Percentiles rank a stretch among this genome's conserved stretches.
phyloP scores from a whole-genome alignment of 2,797 vertebrate genomes.

The Clarias laeviceps region DNA sequence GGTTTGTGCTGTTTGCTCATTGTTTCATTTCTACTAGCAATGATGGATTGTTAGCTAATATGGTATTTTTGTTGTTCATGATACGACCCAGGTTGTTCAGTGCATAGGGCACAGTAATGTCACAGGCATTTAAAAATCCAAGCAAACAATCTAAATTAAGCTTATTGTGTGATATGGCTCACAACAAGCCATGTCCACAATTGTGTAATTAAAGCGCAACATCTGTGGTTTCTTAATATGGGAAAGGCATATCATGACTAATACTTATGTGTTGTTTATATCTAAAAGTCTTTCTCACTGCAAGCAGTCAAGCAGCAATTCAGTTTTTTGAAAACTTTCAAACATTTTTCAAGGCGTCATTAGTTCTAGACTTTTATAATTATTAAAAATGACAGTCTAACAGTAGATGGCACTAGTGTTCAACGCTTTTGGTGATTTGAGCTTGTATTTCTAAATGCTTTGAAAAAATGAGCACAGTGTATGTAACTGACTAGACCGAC shows the following conservation, averaged over 20 bases:
- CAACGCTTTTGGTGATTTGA: slow-evolving; percentile 35
- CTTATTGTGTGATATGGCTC: not conserved
- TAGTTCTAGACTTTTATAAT: not conserved
- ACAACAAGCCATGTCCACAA: not conserved
- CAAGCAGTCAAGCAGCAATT: not conserved
- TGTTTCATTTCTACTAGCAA: not conserved
- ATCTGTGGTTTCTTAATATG: not conserved
- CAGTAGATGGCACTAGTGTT: slow-evolving; percentile 73
- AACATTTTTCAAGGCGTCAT: not conserved
- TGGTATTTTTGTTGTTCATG: not conserved
- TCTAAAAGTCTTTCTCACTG: not conserved
- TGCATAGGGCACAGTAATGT: too few relatives aligned
- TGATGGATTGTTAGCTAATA: not conserved
- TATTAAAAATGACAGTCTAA: not conserved
- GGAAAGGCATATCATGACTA: not conserved
- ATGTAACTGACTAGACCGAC: not conserved
- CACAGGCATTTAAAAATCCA: too few relatives aligned
- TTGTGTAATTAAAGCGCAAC: not conserved
- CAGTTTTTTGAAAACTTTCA: not conserved
- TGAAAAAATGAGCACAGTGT: not conserved
- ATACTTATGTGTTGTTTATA: not conserved
- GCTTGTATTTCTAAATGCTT: not conserved
- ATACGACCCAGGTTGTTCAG: not conserved
- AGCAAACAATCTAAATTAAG: not conserved
- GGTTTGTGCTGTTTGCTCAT: not conserved